Conservation (phyloP, 2,113 vertebrate species). For the Labeo rohita region DNA sequence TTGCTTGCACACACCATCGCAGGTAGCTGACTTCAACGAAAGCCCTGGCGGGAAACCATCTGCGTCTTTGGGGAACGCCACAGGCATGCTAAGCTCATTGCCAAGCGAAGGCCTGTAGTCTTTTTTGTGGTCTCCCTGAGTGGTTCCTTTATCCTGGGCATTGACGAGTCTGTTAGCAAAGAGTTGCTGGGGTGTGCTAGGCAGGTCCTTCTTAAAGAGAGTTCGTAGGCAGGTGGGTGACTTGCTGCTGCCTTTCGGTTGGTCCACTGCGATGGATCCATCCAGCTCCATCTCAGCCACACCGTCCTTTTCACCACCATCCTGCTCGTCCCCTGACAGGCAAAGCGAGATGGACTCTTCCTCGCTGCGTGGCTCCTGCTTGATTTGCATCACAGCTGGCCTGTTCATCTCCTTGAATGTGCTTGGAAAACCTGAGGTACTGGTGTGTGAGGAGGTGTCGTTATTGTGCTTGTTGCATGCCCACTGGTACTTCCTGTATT, state of each 20-base stretch:
- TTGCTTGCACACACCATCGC: slow-evolving; percentile 92
- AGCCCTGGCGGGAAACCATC: slow-evolving; percentile 86
- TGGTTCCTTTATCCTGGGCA: slow-evolving; percentile 91
- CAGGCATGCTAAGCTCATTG: slow-evolving; percentile 85
- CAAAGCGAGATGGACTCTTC: slow-evolving; percentile 89
- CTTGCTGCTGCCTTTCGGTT: slow-evolving; percentile 72
- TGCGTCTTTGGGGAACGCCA: slow-evolving; percentile 85
- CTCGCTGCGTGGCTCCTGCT: slow-evolving; percentile 86
- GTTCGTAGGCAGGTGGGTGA: slow-evolving; percentile 88
- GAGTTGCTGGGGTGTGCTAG: slow-evolving; percentile 89
- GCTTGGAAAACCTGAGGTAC: slow-evolving; percentile 99
- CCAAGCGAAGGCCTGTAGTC: slow-evolving; percentile 88
- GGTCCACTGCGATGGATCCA: slow-evolving; percentile 78
- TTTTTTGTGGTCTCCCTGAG: slow-evolving; percentile 99
- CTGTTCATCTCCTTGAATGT: slow-evolving; percentile 83
- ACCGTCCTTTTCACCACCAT: slow-evolving; percentile 83
- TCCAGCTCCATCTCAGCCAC: slow-evolving; percentile 89
- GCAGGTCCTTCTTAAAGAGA: slow-evolving; percentile 87
- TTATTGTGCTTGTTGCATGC: slow-evolving; percentile 98
- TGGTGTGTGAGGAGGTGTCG: slow-evolving; percentile 90
- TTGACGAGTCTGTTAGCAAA: slow-evolving; percentile 88
- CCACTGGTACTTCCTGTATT: slow-evolving; percentile 98
- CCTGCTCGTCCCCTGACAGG: slow-evolving; percentile 90
- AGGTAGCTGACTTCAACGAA: slow-evolving; percentile 85
- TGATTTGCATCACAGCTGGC: slow-evolving; percentile 87